These are phyloP conservation scores for Melanostoma mellinum DNA, from an alignment of 2,888 invertebrate species.

Conservation along the genomic window DNA sequence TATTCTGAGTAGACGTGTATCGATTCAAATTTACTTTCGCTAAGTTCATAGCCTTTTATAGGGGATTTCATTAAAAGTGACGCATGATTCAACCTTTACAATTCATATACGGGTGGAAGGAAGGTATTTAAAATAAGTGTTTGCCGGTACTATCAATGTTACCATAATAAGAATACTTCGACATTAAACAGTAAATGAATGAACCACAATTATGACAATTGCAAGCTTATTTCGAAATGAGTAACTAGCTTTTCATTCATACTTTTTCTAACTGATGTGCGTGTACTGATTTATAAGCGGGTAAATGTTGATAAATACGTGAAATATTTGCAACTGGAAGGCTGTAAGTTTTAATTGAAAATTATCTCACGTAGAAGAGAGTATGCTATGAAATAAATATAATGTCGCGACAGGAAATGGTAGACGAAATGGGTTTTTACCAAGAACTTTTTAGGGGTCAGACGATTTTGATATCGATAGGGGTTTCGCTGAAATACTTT, in stretches of 20 bases:
- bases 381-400: not conserved
- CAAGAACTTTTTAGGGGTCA: slow-evolving; percentile 49
- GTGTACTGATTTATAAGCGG: slow-evolving; percentile 34
- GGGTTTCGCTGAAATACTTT: too few species aligned
- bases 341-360: slow-evolving; percentile 26
- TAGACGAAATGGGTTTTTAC: slow-evolving; percentile 34
- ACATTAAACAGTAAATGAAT: slow-evolving; percentile 12
- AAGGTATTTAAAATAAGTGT: slow-evolving; percentile 26
- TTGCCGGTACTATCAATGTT: slow-evolving; percentile 19
- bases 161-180: slow-evolving; percentile 32
- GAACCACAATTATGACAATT: not conserved
- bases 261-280: slow-evolving; percentile 40
- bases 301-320: slow-evolving; percentile 39
- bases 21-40: slow-evolving; percentile 53
- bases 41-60: slow-evolving; percentile 38
- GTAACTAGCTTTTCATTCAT: slow-evolving; percentile 47
- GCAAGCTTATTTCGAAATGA: slow-evolving; percentile 64
- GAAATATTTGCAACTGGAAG: slow-evolving; percentile 40
- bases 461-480: slow-evolving; percentile 1
- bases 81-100: slow-evolving; percentile 50
- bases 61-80: slow-evolving; percentile 35
- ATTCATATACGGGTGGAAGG: slow-evolving; percentile 25
- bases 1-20: slow-evolving; percentile 7
- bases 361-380: slow-evolving; percentile 44
- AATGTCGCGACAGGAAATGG: slow-evolving; percentile 54